A percentile compares a stretch with the other conserved stretches of the same genome.
Evolutionary conservation across 2,113 vertebrate species (phyloP).

Genomic region (Vulpes lagopus): DNA sequence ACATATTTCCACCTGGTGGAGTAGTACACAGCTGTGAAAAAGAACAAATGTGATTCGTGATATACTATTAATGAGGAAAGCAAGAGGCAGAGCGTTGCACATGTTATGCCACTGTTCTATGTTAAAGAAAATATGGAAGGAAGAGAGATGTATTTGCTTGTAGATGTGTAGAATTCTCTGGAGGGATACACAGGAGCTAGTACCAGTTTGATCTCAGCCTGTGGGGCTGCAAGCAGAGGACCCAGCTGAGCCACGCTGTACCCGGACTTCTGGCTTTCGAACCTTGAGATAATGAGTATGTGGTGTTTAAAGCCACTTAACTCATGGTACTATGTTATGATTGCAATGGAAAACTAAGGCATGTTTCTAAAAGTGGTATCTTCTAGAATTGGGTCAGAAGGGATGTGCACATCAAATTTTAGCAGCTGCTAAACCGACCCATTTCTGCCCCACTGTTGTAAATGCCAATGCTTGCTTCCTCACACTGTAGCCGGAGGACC

Average conservation of each 20-base stretch:
- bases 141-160: neutral
- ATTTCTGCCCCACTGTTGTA: neutral
- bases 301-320: neutral
- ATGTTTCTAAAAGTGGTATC: neutral
- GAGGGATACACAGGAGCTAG: too few species aligned
- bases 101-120: neutral
- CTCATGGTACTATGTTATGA: neutral
- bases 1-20: neutral
- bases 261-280: too few species aligned
- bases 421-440: neutral
- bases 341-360: neutral
- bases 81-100: neutral
- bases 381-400: neutral
- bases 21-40: neutral
- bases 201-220: neutral
- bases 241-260: fast-evolving
- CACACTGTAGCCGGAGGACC: neutral
- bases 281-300: neutral
- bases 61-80: neutral
- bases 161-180: neutral
- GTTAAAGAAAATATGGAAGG: neutral
- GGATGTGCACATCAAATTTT: neutral
- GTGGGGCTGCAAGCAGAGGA: neutral
- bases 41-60: neutral
- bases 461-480: too few species aligned